phyloP scores from a whole-genome alignment of 1,140 invertebrate genomes.

The Leptestheria dahalacensis region DNA sequence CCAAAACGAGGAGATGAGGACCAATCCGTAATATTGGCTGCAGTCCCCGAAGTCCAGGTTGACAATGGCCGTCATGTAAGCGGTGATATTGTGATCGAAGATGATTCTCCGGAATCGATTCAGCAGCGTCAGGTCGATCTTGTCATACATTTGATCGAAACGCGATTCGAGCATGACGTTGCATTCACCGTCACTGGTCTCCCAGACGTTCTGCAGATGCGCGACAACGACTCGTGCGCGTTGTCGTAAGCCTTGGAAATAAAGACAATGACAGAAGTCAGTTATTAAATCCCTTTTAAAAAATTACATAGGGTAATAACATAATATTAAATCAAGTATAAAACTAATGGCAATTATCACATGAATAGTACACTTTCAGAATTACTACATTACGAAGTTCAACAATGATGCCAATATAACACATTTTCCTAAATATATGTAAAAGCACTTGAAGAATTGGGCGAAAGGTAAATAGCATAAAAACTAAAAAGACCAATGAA shows the following conservation, averaged over 20 bases:
- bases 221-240: conserved; percentile 93
- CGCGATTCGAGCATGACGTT: conserved; percentile 92
- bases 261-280: too few species aligned
- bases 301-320: too few species aligned
- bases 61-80: conserved; percentile 99
- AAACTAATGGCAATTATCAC: too few species aligned
- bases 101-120: conserved; percentile 89
- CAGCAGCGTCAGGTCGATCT: conserved; percentile 94
- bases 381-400: too few species aligned
- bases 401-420: too few species aligned
- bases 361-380: too few species aligned
- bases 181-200: conserved; percentile 93
- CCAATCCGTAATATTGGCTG: conserved; percentile 92
- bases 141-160: conserved; percentile 97
- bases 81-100: conserved; percentile 98
- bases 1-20: conserved; percentile 90
- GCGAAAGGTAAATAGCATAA: too few species aligned
- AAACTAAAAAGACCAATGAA: too few species aligned
- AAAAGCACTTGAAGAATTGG: too few species aligned
- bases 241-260: conserved; percentile 99
- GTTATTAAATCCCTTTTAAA: too few species aligned
- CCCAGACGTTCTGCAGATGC: conserved; percentile 99
- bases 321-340: too few species aligned
- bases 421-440: too few species aligned
- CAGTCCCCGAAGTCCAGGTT: conserved; percentile 99